These are phyloP conservation scores for Micropterix aruncella DNA, from an alignment of 2,888 invertebrate genomes.

Conservation along the genomic window DNA sequence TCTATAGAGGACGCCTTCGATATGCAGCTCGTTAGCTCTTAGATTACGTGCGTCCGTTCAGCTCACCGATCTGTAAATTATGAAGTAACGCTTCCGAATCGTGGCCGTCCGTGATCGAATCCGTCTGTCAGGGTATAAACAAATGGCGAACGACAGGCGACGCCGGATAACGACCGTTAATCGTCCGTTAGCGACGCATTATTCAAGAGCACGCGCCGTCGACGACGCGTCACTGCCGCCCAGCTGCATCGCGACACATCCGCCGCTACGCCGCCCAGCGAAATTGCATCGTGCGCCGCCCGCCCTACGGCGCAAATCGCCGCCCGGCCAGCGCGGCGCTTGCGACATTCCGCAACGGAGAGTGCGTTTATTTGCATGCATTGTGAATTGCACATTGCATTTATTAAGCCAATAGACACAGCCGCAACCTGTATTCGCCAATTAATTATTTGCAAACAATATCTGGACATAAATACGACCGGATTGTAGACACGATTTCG, in stretches of 20 bases:
- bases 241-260: not conserved
- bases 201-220: conserved; percentile 39
- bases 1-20: too few species aligned
- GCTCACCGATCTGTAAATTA: too few species aligned
- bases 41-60: too few species aligned
- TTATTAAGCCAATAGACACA: conserved; percentile 34
- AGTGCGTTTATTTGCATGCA: not conserved
- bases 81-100: too few species aligned
- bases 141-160: not conserved
- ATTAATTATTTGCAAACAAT: conserved; percentile 41
- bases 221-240: conserved; percentile 19
- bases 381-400: conserved; percentile 19
- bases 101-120: too few species aligned
- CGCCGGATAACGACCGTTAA: conserved; percentile 18
- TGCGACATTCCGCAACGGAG: not conserved
- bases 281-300: not conserved
- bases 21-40: too few species aligned
- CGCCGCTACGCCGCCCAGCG: not conserved
- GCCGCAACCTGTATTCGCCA: conserved; percentile 31
- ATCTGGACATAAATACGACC: conserved; percentile 14
- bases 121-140: too few species aligned
- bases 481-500: too few species aligned
- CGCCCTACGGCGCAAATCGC: not conserved
- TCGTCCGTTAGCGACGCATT: conserved; percentile 37
- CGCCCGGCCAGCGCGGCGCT: not conserved